Conservation (phyloP, 2,797 vertebrate genomes). For the Mus caroli region DNA sequence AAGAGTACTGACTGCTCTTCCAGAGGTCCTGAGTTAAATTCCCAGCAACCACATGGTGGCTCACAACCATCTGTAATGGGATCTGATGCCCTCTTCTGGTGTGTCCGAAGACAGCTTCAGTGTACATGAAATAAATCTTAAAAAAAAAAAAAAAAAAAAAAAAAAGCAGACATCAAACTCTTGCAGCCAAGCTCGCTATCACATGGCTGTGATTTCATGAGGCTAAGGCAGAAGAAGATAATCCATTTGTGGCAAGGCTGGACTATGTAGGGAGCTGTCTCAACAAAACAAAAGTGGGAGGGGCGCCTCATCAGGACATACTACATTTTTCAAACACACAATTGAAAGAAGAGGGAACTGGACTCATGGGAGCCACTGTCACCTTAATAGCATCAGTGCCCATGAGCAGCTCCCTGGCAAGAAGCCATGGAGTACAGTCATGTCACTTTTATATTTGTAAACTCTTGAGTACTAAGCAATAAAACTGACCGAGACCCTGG, state of each 20-base stretch:
- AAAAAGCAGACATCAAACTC: neutral
- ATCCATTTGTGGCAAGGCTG: neutral
- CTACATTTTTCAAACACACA: constrained; percentile 49
- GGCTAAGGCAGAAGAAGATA: neutral
- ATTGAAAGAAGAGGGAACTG: neutral
- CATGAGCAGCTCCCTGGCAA: constrained; percentile 43
- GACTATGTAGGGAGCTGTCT: neutral
- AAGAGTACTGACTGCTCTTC: too few species aligned
- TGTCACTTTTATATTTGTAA: constrained; percentile 23
- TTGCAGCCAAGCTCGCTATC: neutral
- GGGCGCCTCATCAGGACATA: neutral
- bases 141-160: neutral
- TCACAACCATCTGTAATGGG: too few species aligned
- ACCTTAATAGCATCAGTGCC: constrained; percentile 31
- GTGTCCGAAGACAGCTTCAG: too few species aligned
- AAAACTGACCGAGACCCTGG: constrained; percentile 38
- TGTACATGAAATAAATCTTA: too few species aligned
- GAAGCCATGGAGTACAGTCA: constrained; percentile 47
- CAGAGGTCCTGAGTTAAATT: too few species aligned
- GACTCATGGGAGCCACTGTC: neutral
- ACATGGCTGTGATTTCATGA: neutral
- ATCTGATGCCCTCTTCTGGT: too few species aligned
- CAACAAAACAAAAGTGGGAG: neutral
- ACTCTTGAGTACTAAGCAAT: constrained; percentile 36
- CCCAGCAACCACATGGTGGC: too few species aligned